phyloP scores from a whole-genome alignment of 2,888 invertebrate genomes.

The Tinea pellionella region DNA sequence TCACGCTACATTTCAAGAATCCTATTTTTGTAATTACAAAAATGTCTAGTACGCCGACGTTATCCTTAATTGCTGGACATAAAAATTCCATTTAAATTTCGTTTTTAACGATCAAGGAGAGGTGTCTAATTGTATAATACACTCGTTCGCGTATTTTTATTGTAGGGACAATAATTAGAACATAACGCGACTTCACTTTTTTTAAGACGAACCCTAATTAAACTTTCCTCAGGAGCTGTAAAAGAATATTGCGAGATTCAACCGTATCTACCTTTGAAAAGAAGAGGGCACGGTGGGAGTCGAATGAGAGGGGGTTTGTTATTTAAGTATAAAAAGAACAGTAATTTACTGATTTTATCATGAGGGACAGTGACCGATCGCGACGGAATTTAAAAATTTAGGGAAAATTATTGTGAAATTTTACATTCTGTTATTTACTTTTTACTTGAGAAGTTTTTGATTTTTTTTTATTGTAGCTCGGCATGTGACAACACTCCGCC shows the following conservation, averaged over 20 bases:
- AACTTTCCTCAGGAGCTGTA: conserved; percentile 52
- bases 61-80: conserved; percentile 71
- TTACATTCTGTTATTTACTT: too few relatives aligned
- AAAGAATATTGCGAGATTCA: conserved; percentile 48
- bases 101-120: conserved; percentile 68
- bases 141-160: conserved; percentile 71
- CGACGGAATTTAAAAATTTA: not conserved
- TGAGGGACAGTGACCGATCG: conserved; percentile 1
- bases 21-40: conserved; percentile 71
- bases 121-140: conserved; percentile 70
- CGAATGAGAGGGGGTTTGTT: conserved; percentile 33
- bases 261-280: conserved; percentile 32
- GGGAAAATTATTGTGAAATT: not conserved
- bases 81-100: conserved; percentile 72
- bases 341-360: conserved; percentile 58
- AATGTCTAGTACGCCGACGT: conserved; percentile 68
- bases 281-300: conserved; percentile 20
- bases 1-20: conserved; percentile 70
- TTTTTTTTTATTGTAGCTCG: too few relatives aligned
- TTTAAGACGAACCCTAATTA: conserved; percentile 57
- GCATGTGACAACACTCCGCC: too few relatives aligned
- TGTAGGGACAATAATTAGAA: conserved; percentile 67
- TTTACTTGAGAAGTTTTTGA: too few relatives aligned
- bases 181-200: conserved; percentile 59
- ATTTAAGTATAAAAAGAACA: conserved; percentile 64